Percentiles rank a stretch among this genome's conserved stretches.
Conservation (phyloP, 2,888 invertebrate genomes). For the Priocnemis perturbator region DNA sequence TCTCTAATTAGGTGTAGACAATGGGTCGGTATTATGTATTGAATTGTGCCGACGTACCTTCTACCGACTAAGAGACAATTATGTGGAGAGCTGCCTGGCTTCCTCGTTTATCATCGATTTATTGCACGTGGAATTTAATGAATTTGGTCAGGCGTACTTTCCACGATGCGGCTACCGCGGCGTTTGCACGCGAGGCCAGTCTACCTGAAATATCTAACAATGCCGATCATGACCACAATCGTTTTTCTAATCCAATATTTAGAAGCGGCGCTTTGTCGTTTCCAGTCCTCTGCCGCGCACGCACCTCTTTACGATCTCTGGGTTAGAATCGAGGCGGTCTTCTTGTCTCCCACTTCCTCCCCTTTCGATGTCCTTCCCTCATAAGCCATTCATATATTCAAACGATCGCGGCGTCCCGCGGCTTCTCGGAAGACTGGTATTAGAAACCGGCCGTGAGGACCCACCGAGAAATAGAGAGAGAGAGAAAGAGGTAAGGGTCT, state of each 20-base stretch:
- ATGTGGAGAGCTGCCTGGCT: constrained; percentile 10
- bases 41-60: constrained; percentile 29
- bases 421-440: constrained; percentile 59
- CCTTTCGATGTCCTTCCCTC: constrained; percentile 47
- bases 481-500: constrained; percentile 15
- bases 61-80: constrained; percentile 1
- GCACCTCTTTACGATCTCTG: too few species aligned
- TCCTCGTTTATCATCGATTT: constrained; percentile 34
- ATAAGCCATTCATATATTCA: constrained; percentile 66
- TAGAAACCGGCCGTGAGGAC: constrained; percentile 58
- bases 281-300: too few species aligned
- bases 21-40: constrained; percentile 23
- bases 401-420: constrained; percentile 54
- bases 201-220: too few species aligned
- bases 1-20: constrained; percentile 49
- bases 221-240: too few species aligned
- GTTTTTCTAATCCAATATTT: too few species aligned
- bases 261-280: too few species aligned
- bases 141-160: not conserved
- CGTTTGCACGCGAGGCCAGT: constrained; percentile 11
- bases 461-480: constrained; percentile 25
- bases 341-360: not conserved
- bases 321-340: too few species aligned
- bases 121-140: constrained; percentile 1
- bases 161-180: too few species aligned